These are phyloP conservation scores for Peromyscus attwateri DNA, from an alignment of 2,797 vertebrate species.

Conservation along the genomic window DNA sequence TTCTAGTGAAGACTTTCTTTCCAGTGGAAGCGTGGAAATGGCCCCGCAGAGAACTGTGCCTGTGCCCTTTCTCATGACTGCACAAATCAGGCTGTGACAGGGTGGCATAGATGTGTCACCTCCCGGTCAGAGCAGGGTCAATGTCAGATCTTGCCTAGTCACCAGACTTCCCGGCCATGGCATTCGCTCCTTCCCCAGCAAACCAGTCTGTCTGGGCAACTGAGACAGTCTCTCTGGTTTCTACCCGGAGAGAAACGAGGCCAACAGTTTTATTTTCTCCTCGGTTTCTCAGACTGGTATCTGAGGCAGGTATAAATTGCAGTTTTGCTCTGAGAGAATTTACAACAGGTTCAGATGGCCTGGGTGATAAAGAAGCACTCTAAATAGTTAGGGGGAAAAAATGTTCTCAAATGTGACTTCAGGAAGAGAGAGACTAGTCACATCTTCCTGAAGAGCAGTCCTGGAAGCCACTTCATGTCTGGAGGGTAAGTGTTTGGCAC, in stretches of 20 bases:
- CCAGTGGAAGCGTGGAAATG: neutral
- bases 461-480: neutral
- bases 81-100: neutral
- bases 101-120: neutral
- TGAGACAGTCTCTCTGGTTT: conserved; percentile 32
- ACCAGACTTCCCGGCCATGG: neutral
- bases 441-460: neutral
- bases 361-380: neutral
- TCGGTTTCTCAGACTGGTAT: conserved; percentile 35
- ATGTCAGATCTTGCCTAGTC: neutral
- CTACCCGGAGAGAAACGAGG: neutral
- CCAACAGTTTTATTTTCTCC: conserved; percentile 33
- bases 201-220: neutral
- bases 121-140: neutral
- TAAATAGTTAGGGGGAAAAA: neutral
- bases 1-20: neutral
- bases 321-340: conserved; percentile 43
- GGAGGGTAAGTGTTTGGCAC: neutral
- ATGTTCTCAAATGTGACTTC: conserved; percentile 27
- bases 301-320: conserved; percentile 50
- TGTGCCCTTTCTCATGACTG: neutral
- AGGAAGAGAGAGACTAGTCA: neutral
- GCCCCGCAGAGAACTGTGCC: neutral
- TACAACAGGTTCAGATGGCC: conserved; percentile 56
- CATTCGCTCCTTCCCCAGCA: neutral